These are phyloP conservation scores for Caenorhabditis becei DNA, from an alignment of 2,888 invertebrate species.

Conservation along the genomic window DNA sequence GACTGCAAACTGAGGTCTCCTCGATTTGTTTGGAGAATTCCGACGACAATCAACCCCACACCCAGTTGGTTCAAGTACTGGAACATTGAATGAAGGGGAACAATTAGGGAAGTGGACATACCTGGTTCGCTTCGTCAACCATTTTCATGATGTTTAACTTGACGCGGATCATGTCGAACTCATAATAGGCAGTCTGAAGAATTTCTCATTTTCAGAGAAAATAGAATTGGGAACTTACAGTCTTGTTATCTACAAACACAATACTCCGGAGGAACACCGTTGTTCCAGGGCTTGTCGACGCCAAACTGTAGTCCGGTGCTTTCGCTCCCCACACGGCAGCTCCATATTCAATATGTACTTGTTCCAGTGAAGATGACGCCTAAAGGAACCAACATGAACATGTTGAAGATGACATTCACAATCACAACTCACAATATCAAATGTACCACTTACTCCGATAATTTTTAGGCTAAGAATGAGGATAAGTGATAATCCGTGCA, in stretches of 20 bases:
- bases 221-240: conserved; percentile 27
- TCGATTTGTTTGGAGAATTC: conserved; percentile 75
- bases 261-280: conserved; percentile 55
- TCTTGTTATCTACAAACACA: conserved; percentile 63
- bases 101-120: conserved; percentile 9
- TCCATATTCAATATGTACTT: conserved; percentile 53
- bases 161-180: conserved; percentile 72
- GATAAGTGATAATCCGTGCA: conserved; percentile 52
- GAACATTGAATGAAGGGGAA: conserved; percentile 28
- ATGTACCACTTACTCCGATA: conserved; percentile 22
- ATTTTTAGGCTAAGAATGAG: conserved; percentile 40
- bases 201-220: neutral
- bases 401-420: neutral
- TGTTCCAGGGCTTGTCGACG: conserved; percentile 36
- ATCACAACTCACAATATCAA: neutral
- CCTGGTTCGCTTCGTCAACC: conserved; percentile 77
- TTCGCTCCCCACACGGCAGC: conserved; percentile 80
- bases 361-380: conserved; percentile 28
- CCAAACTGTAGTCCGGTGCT: conserved; percentile 75
- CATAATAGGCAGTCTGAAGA: conserved; percentile 77
- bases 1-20: conserved; percentile 77
- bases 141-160: conserved; percentile 75
- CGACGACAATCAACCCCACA: conserved; percentile 77
- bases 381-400: neutral
- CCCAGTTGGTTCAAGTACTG: conserved; percentile 79